Base-by-base conservation (phyloP, 2,888 invertebrate genomes). In the Griposia aprilina region DNA sequence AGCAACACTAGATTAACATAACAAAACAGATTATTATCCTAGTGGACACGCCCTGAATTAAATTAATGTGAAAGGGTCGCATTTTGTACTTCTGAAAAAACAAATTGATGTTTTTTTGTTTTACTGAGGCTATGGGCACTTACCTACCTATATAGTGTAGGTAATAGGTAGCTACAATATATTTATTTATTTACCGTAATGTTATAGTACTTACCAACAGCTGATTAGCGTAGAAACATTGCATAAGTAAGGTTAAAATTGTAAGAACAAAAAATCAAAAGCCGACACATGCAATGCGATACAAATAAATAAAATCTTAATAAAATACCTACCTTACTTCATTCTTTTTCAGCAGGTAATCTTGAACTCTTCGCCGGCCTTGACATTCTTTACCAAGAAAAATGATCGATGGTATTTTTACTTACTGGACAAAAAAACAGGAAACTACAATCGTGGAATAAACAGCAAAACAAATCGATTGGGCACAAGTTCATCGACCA, bases 401-500 rank as follows among this genome's bases (percentile, higher is more conserved):
- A 68, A 63, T 60, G n/a, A 67, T 81, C 20, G 80, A 67, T 63
- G 78, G 75, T 83, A 78, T 77, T 84, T 78, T 68, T 68, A 87
- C 73, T 48, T 41, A 57, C 48, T 66, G 69, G 76, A 77, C 69
- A 80, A 85, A 86, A 87, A 86, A 77, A 50, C 76, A 81, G 81
- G 77, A 78, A 85, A 82, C 75, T 59, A 84, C 81, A 83, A 81
- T 80, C 74, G 72, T 83, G 73, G 88, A 87, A 90, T 87, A 89
- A 90, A 84, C 83, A 81, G 85, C 85, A 87, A 81, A 86, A 85
- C 90, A 65, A 91, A 92, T 90, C 87, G 79, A 90, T 92, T 88
- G 67, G 87, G 70, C 82, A 88, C 90, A 90, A 90, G 93, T 92
- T 94, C 93, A 91, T 89, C 90, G 92, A 93, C 93, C 89, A 86